Conservation (phyloP, 2,888 invertebrate genomes). For the Sthenelais limicola region DNA sequence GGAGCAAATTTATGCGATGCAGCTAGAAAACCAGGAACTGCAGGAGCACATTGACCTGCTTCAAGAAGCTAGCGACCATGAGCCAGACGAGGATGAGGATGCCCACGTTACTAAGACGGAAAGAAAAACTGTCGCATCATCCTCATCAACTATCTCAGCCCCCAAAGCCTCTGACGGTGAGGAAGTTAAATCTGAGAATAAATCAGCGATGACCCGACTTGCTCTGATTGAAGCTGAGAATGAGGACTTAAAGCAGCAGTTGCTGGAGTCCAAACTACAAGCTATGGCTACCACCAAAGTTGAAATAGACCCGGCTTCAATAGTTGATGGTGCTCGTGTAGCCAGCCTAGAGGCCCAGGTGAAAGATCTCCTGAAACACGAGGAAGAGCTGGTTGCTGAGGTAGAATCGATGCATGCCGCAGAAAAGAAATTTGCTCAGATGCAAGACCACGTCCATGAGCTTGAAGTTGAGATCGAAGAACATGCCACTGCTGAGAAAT, state of each 20-base stretch:
- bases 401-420: neutral
- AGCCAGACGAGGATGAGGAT: conserved; percentile 9
- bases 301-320: neutral
- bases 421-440: conserved; percentile 19
- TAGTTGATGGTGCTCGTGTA: neutral
- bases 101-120: neutral
- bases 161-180: neutral
- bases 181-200: neutral
- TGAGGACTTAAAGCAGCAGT: conserved; percentile 13
- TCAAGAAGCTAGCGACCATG: conserved; percentile 23
- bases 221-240: conserved; percentile 12
- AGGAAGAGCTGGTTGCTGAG: conserved; percentile 11
- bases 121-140: neutral
- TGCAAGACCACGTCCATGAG: conserved; percentile 14
- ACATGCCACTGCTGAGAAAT: neutral
- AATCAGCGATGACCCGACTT: conserved; percentile 34
- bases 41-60: conserved; percentile 39
- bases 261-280: conserved; percentile 28
- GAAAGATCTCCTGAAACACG: conserved; percentile 2
- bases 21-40: conserved; percentile 45
- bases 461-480: conserved; percentile 22
- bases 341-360: neutral
- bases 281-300: conserved; percentile 4
- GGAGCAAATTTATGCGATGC: conserved; percentile 38
- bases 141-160: neutral